These are phyloP conservation scores for Mormyrus lacerda DNA, from an alignment of 2,113 vertebrate species.

Conservation along the genomic window DNA sequence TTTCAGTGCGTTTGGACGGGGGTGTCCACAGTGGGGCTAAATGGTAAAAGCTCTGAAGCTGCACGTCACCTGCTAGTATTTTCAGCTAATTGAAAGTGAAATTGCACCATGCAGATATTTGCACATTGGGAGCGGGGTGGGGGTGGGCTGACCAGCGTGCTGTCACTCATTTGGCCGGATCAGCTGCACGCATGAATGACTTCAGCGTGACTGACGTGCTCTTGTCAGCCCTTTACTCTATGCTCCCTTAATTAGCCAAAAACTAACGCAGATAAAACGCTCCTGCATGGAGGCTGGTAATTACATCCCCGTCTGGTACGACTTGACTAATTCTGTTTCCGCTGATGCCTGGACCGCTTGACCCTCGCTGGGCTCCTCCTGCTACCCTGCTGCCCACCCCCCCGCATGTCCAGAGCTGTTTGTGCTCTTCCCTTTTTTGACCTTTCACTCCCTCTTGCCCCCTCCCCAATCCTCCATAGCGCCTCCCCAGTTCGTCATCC, in stretches of 20 bases:
- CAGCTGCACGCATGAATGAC: conserved; percentile 59
- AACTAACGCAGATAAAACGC: conserved; percentile 14
- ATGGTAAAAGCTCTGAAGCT: neutral
- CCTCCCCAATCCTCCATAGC: conserved; percentile 43
- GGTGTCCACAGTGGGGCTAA: neutral
- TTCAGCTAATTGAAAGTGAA: neutral
- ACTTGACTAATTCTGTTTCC: conserved; percentile 18
- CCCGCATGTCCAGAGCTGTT: neutral
- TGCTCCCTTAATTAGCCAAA: neutral
- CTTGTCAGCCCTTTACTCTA: conserved; percentile 21
- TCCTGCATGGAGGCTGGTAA: conserved; percentile 34
- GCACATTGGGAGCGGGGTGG: neutral
- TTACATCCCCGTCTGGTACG: conserved; percentile 13
- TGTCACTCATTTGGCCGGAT: conserved; percentile 59
- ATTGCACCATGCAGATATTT: neutral
- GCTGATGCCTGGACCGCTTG: conserved; percentile 9
- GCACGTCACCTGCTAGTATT: neutral
- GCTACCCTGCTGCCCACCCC: neutral
- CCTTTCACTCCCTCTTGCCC: conserved; percentile 53
- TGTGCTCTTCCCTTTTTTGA: conserved; percentile 28
- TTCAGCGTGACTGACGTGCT: conserved; percentile 43
- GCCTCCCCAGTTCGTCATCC: conserved; percentile 94
- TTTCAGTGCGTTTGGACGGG: neutral
- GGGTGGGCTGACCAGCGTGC: neutral
- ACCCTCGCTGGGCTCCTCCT: neutral